Evolutionary conservation across 2,888 invertebrate genomes (phyloP).

Genomic region (Dynastes tityus): DNA sequence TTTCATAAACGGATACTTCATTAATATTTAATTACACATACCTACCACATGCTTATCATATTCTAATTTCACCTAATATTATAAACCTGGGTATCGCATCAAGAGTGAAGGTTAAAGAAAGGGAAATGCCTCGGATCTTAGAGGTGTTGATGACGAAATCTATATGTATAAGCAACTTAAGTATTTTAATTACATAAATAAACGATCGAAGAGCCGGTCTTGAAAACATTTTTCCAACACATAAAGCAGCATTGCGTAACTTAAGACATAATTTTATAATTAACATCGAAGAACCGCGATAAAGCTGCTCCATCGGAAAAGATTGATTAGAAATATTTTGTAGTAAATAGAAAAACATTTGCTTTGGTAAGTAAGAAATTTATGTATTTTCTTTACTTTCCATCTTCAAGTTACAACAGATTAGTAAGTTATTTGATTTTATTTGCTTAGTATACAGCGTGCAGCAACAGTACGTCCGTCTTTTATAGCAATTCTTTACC

Average conservation of each 20-base stretch:
- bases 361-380: not conserved
- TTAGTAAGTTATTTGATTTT: too few relatives aligned
- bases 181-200: constrained; percentile 42
- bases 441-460: too few relatives aligned
- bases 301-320: not conserved
- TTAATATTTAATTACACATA: constrained; percentile 13
- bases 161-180: constrained; percentile 21
- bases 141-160: constrained; percentile 40
- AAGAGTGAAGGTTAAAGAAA: constrained; percentile 38
- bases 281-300: constrained; percentile 8
- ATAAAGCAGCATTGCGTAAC: constrained; percentile 19
- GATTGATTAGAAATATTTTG: too few relatives aligned
- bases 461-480: too few relatives aligned
- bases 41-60: constrained; percentile 33
- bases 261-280: constrained; percentile 29
- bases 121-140: constrained; percentile 27
- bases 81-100: not conserved
- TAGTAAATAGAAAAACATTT: too few relatives aligned
- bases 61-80: constrained; percentile 34
- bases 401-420: too few relatives aligned
- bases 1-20: not conserved
- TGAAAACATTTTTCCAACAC: not conserved
- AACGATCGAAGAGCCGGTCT: constrained; percentile 29
- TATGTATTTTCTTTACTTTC: too few relatives aligned
- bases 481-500: too few relatives aligned